Base-by-base conservation (phyloP, 2,888 invertebrate species). In the Orthonychiurus folsomi region DNA sequence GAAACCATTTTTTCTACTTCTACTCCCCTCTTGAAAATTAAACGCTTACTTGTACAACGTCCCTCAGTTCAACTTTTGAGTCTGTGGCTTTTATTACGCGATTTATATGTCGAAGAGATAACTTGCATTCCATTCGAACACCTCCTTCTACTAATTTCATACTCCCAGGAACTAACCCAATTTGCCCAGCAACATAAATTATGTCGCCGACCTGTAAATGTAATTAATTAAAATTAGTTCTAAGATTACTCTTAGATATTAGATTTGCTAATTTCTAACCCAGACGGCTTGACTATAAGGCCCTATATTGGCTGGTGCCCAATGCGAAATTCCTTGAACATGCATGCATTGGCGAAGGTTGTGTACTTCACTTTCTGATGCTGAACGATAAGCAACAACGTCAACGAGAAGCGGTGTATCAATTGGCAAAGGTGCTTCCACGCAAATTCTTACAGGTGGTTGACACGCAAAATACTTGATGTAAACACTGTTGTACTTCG, bases 301-400 rank as follows among this genome's bases (percentile, higher is more conserved):
- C 55, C 94, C 95, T 73, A 95, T 94, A 76, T 93, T 94, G 65
- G 94, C 93, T 0, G 95, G 94, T n/a, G 94, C 93, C 95, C 95
- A 95, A 77, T 95, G 93, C 27, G 93, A 94, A 73, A 94, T 85
- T 66, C 93, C 88, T 79, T 94, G 94, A 50, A 95, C 93, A 76
- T 95, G 94, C 88, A 94, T 89, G 5, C 89, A 89, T 67, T 86
- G 81, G 65, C 88, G 63, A n/a, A 61, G 83, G 64, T 68, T 68
- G 37, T 65, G 65, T 55, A 62, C 66, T 9, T 69, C 68, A 57
- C 47, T 26, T 50, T 63, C 26, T 26, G 64, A 63, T 18, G 63
- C 56, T 27, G 68, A 58, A 68, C 76, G 80, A 79, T 82, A 85
- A 25, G 85, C 85, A 60, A 88, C 81, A 62, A 87, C 89, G 74